Evolutionary conservation across 2,888 invertebrate genomes (phyloP).

Genomic region (Arctia plantaginis): DNA sequence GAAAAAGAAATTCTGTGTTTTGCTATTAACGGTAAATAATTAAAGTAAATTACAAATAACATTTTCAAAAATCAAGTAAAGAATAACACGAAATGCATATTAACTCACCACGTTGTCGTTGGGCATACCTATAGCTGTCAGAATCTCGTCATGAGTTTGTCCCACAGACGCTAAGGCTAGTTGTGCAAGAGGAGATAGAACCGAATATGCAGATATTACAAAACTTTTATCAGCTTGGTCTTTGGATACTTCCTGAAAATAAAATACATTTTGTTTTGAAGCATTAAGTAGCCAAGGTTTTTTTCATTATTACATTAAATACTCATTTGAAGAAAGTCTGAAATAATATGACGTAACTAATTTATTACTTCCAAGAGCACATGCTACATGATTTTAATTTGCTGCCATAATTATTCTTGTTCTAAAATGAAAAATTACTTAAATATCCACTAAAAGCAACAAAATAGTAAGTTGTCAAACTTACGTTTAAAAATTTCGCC

Average conservation of each 20-base stretch:
- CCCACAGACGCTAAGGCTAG: slow-evolving; percentile 71
- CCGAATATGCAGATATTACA: slow-evolving; percentile 79
- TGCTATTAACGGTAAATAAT: background rate
- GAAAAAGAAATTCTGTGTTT: too few species aligned
- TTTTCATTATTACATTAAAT: slow-evolving; percentile 50
- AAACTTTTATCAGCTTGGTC: slow-evolving; percentile 63
- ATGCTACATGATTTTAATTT: slow-evolving; percentile 58
- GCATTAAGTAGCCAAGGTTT: slow-evolving; percentile 20
- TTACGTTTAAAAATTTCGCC: slow-evolving; percentile 69
- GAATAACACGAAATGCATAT: background rate
- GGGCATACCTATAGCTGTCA: too few species aligned
- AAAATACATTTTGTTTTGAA: background rate
- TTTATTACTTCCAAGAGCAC: slow-evolving; percentile 62
- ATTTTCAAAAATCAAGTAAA: background rate
- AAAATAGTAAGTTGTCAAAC: background rate
- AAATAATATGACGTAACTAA: slow-evolving; percentile 23
- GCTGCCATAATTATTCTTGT: slow-evolving; percentile 32
- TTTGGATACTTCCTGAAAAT: slow-evolving; percentile 65
- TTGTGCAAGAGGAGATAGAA: slow-evolving; percentile 73
- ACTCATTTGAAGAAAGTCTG: slow-evolving; percentile 46
- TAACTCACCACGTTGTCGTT: slow-evolving; percentile 63
- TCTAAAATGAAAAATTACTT: slow-evolving; percentile 51
- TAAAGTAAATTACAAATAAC: background rate
- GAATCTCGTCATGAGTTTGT: slow-evolving; percentile 70
- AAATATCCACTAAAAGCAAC: background rate